A percentile compares a stretch with the other conserved stretches of the same genome.
These are phyloP conservation scores for Vulpes vulpes DNA, from an alignment of 2,113 vertebrate genomes.

Conservation along the genomic window DNA sequence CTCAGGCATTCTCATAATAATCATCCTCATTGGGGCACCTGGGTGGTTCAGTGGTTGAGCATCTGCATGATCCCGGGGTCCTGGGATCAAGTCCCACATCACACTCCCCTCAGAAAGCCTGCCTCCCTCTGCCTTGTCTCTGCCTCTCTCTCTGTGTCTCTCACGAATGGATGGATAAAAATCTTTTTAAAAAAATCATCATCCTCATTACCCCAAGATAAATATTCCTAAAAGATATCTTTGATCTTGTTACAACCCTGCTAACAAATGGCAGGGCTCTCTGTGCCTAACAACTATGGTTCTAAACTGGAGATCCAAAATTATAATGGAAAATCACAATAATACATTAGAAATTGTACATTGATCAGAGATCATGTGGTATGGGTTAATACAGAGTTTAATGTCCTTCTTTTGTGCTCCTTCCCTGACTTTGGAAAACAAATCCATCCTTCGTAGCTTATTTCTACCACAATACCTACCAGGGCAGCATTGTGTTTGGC, in stretches of 20 bases:
- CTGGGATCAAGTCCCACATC: too few species aligned
- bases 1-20: neutral
- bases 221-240: neutral
- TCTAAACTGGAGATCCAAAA: neutral
- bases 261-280: neutral
- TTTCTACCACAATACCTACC: neutral
- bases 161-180: too few species aligned
- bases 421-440: neutral
- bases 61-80: too few species aligned
- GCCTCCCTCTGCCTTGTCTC: too few species aligned
- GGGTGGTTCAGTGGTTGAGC: too few species aligned
- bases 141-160: too few species aligned
- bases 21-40: neutral
- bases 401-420: neutral
- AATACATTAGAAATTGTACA: neutral
- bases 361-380: neutral
- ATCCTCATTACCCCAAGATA: neutral
- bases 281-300: neutral
- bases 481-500: neutral
- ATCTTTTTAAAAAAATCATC: neutral
- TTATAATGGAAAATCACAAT: neutral
- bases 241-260: neutral
- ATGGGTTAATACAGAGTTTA: neutral
- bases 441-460: neutral
- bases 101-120: too few species aligned